These are phyloP conservation scores for Parascotia fuliginaria DNA, from an alignment of 2,888 invertebrate species.

Conservation along the genomic window DNA sequence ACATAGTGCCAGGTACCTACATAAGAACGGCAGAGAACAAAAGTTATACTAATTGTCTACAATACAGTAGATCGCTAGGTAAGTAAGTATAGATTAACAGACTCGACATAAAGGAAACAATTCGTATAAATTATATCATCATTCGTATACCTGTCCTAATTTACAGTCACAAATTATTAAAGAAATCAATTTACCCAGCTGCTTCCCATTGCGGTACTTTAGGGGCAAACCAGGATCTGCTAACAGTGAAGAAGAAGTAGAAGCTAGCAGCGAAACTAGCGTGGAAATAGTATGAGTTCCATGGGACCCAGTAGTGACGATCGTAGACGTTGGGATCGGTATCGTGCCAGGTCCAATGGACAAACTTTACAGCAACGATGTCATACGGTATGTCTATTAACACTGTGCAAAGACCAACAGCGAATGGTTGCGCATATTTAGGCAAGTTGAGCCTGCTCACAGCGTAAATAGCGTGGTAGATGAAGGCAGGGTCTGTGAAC, in stretches of 20 bases:
- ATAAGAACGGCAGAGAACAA: too few relatives aligned
- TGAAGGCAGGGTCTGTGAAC: constrained; percentile 84
- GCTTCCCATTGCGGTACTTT: constrained; percentile 85
- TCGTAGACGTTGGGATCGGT: constrained; percentile 90
- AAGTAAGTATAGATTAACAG: too few relatives aligned
- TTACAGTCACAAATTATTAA: too few relatives aligned
- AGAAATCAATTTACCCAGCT: constrained; percentile 68
- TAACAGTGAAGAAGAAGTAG: constrained; percentile 88
- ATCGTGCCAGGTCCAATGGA: constrained; percentile 95
- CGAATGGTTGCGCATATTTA: constrained; percentile 86
- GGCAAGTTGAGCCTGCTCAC: constrained; percentile 85
- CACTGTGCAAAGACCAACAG: constrained; percentile 89
- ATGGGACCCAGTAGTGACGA: constrained; percentile 93
- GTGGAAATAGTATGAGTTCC: constrained; percentile 94
- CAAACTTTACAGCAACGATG: constrained; percentile 90
- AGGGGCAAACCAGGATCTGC: constrained; percentile 82
- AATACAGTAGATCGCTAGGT: too few relatives aligned
- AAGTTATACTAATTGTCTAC: too few relatives aligned
- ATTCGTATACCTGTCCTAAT: too few relatives aligned
- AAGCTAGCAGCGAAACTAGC: constrained; percentile 90
- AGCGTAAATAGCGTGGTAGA: constrained; percentile 86
- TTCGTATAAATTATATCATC: too few relatives aligned
- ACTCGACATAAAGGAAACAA: too few relatives aligned
- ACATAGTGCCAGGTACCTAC: too few relatives aligned
- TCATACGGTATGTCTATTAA: constrained; percentile 93